Evolutionary conservation across 2,113 vertebrate genomes (phyloP), one percentile per base, ranked within the genome.

Genomic region (Eonycteris spelaea): DNA sequence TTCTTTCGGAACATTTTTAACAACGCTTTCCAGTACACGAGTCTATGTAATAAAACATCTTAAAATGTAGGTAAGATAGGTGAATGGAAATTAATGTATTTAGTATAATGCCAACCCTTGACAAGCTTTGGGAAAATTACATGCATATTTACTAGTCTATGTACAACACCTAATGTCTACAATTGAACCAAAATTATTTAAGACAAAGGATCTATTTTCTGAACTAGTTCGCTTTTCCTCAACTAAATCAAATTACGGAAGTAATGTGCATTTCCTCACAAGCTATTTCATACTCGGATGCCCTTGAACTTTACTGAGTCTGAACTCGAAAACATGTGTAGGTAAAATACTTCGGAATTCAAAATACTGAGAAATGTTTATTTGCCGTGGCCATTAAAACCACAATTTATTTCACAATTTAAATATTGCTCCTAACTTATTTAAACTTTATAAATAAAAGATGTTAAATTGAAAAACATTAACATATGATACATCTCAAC

Each of bases 191-290:
- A 98, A 98, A 97, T 97, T 97, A 91, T 55, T 91, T 78, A 75
- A 92, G 93, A 97, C 78, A 83, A 97, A 91, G 79, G 79, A 94
- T 97, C 53, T 95, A 71, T 88, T 96, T 98, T 98, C 97, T 97
- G 38, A 94, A 97, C 79, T 92, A 90, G 91, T 80, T 45, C 92
- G 61, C 82, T 97, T 98, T 97, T 59, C 57, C 79, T 71, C 4
- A 97, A 97, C 65, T 95, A 98, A 98, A 98, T 98, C 97, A 97
- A 98, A 98, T 98, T 98, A 98, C 98, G 95, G 97, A 93, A 96
- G 75, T 55, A 97, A 97, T 96, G 96, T 94, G 95, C 98, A 97
- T 98, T 98, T 98, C 67, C 90, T 90, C 0, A 3, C 80, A 98
- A 96, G 95, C 80, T 98, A 98, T 98, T 98, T 98, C 98, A 98